A percentile compares a stretch with the other conserved stretches of the same genome.
Evolutionary conservation across 1,140 invertebrate species (phyloP).

Genomic region (Druon quercuslanigerum): DNA sequence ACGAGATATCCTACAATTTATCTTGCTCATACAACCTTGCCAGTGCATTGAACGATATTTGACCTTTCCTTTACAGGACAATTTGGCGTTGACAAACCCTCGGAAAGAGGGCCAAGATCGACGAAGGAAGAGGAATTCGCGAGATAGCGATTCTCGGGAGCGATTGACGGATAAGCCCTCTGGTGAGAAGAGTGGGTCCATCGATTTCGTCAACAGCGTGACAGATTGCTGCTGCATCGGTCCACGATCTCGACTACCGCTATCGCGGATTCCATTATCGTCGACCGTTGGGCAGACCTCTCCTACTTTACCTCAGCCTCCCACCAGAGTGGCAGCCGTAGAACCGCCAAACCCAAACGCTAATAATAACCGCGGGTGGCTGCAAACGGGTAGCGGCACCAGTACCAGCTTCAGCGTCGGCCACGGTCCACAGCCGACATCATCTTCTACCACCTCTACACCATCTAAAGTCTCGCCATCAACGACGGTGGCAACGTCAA

Average conservation of each 20-base stretch:
- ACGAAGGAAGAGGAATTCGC: conserved; percentile 56
- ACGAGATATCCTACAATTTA: too few species aligned
- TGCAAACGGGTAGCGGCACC: conserved; percentile 59
- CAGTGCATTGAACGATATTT: not conserved
- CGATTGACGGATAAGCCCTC: conserved; percentile 58
- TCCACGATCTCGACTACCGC: conserved; percentile 64
- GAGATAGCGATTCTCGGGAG: conserved; percentile 60
- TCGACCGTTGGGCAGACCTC: conserved; percentile 31
- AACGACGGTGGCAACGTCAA: conserved; percentile 48
- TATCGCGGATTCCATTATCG: conserved; percentile 58
- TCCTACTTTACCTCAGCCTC: conserved; percentile 43
- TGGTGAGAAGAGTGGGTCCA: conserved; percentile 47
- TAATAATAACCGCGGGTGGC: conserved; percentile 72
- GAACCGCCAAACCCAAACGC: conserved; percentile 62
- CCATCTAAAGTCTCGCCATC: conserved; percentile 55
- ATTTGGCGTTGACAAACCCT: conserved; percentile 55
- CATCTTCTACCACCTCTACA: conserved; percentile 58
- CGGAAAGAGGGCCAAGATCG: conserved; percentile 60
- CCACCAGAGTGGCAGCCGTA: conserved; percentile 33
- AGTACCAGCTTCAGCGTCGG: conserved; percentile 42
- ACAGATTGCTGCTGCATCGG: conserved; percentile 71
- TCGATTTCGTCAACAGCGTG: conserved; percentile 59
- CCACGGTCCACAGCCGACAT: conserved; percentile 58
- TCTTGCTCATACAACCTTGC: too few species aligned
- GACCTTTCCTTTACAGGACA: conserved; percentile 56